Evolutionary conservation across 2,888 invertebrate genomes (phyloP), one percentile per base, ranked within the genome.

Genomic region (Nemapogon koenigi): DNA sequence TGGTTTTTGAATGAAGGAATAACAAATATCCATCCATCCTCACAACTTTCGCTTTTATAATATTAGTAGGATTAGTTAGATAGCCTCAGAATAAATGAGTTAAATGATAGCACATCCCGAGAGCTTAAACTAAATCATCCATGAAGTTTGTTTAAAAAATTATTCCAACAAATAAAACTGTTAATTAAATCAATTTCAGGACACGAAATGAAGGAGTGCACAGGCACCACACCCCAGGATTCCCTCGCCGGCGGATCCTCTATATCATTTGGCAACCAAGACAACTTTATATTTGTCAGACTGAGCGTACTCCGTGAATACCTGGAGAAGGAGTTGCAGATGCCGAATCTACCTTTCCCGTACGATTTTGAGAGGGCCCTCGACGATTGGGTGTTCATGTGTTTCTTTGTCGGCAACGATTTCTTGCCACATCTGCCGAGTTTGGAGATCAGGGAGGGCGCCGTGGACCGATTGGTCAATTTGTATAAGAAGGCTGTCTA

Each of bases 361-460:
- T 98, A 94, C 64, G 94, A 96, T 59, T 93, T 99, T 63, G 99
- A 99, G 55, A 78, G 98, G 39, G 95, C 89, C 0, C 65, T 99
- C 11, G 99, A 99, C 59, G 99, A 99, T 71, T 99, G 98, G 98
- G 98, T 90, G 3, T 88, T 88, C 56, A 97, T 99, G 95, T 99
- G 99, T 62, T 99, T 99, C 80, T 99, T 99, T 70, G 97, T 98
- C 37, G 99, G 99, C 33, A 99, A 99, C 60, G 99, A 99, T 73
- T 99, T 99, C 62, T 68, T 99, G 51, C 99, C 99, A 0, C 99
- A 99, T 81, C 81, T 99, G 47, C 99, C 99, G 3, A 97, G 97
- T 36, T 73, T 99, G 49, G 98, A 99, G 82, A 99, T 99, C 56
- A 83, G 97, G 33, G 97, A 98, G 76, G 92, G 91, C 0, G 97